phyloP scores from a whole-genome alignment of 2,888 invertebrate genomes.

The Bellardia bayeri region DNA sequence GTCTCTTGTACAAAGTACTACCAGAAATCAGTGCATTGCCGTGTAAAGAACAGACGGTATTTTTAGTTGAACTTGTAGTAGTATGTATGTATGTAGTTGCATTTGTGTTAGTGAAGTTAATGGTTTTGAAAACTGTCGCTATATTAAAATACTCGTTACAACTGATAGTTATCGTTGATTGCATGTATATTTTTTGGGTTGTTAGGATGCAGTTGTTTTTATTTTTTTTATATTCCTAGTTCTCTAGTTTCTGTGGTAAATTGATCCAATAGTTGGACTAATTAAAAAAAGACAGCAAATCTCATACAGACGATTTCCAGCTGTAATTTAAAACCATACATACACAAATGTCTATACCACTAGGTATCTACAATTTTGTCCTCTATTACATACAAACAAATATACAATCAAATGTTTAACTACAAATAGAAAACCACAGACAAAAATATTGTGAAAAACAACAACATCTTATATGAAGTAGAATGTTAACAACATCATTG shows the following conservation, averaged over 20 bases:
- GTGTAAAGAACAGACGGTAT: too few species aligned
- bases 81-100: neutral
- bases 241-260: constrained; percentile 79
- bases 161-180: constrained; percentile 66
- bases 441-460: constrained; percentile 54
- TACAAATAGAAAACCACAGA: constrained; percentile 41
- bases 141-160: constrained; percentile 69
- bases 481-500: constrained; percentile 68
- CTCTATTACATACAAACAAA: constrained; percentile 21
- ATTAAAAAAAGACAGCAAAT: constrained; percentile 79
- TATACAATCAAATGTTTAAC: neutral
- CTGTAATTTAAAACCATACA: constrained; percentile 57
- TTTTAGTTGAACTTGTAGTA: too few species aligned
- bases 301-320: constrained; percentile 51
- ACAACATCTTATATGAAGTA: constrained; percentile 54
- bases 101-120: constrained; percentile 44
- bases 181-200: constrained; percentile 55
- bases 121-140: constrained; percentile 67
- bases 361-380: constrained; percentile 18
- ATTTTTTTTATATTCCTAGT: constrained; percentile 52
- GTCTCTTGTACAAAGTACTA: too few species aligned
- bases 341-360: constrained; percentile 22
- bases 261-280: constrained; percentile 81
- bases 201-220: constrained; percentile 39
- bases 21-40: too few species aligned